Base-by-base conservation (phyloP, 2,113 vertebrate genomes). In the Vanacampus margaritifer region DNA sequence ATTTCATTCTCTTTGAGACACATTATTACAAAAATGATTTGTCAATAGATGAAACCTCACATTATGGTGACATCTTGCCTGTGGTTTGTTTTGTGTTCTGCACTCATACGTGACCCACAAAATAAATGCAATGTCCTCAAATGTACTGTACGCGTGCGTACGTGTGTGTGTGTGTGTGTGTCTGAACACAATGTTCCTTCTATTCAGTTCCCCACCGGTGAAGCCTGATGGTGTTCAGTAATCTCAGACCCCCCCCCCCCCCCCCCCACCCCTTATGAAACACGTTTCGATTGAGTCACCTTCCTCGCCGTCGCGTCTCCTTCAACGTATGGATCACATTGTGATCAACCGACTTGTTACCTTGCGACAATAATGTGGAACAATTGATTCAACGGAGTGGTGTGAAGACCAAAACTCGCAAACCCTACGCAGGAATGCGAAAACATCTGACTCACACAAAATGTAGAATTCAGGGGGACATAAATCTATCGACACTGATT, bases 181-280 rank as follows among this genome's bases (percentile, higher is more conserved):
- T 75, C 69, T 87, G 91, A 90, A 93, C 91, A 93, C 87, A 85
- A 87, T 93, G 92, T 93, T 92, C 92, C 84, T 80, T 91, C 89
- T 88, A 88, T 91, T 91, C 74, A 82, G 86, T 86, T 88, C 78
- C 71, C 89, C 69, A 64, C 88, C 90, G 89, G 89, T 81, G 84
- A 81, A 87, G 78, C 73, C 80, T 84, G 77, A 82, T 84, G 65
- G 76, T 80, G 79, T 81, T 82, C 75, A 86, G 83, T 82, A 86
- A 88, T 87, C 75, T 87, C 67, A 77, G 69, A 88, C 76, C 81
- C 71, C 59, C 35, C 12, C 10, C 77, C 81, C 70, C 37, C 32
- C n/a, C n/a, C n/a, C n/a, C n/a, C n/a, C n/a, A n/a, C n/a, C n/a
- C 5, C 17, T 35, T 11, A 32, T 37, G 19, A 39, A 37, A 60